These are phyloP conservation scores for Sus scrofa DNA, from an alignment of 2,113 vertebrate genomes.

Conservation along the genomic window DNA sequence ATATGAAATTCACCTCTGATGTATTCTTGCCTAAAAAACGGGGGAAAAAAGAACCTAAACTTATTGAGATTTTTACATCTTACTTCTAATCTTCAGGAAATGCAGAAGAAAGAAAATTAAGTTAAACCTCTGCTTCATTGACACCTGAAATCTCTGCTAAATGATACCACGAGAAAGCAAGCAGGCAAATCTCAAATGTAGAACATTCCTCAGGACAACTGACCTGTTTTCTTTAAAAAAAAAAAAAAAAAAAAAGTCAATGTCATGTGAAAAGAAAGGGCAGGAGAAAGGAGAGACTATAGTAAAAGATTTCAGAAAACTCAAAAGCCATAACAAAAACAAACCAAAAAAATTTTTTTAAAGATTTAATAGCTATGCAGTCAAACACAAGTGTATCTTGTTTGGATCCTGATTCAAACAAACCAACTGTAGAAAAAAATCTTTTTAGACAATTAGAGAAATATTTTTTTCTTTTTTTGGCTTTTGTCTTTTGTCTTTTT, in stretches of 20 bases:
- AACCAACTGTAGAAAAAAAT: background rate
- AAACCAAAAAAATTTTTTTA: background rate
- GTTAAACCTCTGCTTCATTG: background rate
- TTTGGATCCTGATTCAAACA: background rate
- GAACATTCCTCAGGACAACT: background rate
- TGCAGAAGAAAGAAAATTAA: background rate
- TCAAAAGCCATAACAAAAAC: background rate
- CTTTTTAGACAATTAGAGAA: background rate
- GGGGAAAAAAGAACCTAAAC: background rate
- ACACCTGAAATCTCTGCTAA: slow-evolving; percentile 18
- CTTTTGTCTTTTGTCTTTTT: too few species aligned
- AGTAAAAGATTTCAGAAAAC: background rate
- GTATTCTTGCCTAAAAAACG: background rate
- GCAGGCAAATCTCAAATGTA: background rate
- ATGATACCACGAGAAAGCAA: background rate
- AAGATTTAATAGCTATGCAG: background rate
- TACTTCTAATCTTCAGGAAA: slow-evolving; percentile 9
- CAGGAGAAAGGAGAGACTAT: background rate
- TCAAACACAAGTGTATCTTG: background rate
- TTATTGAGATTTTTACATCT: background rate
- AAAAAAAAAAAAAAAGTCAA: background rate
- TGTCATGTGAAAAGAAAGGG: background rate
- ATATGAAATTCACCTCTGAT: background rate
- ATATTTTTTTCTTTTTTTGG: too few species aligned
- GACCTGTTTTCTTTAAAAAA: slow-evolving; percentile 21